Evolutionary conservation across 2,113 vertebrate genomes (phyloP).

Genomic region (Hyaena hyaena): DNA sequence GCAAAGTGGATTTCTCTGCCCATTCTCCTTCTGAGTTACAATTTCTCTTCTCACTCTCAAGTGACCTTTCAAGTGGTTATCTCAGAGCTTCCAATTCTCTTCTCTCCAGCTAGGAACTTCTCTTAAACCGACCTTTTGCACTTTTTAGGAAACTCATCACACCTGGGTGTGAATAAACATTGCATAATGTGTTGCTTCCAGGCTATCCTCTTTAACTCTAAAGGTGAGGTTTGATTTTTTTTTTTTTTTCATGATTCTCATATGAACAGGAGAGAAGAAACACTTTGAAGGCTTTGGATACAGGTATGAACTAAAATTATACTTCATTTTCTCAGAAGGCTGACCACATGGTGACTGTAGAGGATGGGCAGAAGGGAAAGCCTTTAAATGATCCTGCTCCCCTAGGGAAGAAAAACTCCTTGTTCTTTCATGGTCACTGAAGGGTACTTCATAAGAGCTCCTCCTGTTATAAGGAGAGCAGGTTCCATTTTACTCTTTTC

Average conservation of each 20-base stretch:
- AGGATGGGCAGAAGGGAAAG: not conserved
- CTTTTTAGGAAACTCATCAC: not conserved
- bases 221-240: not conserved
- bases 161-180: not conserved
- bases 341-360: not conserved
- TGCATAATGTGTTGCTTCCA: not conserved
- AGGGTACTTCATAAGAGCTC: not conserved
- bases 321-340: not conserved
- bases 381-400: not conserved
- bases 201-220: not conserved
- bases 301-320: not conserved
- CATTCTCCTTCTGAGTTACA: not conserved
- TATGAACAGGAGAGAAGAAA: not conserved
- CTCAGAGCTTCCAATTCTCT: not conserved
- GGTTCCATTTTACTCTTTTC: not conserved
- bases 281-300: not conserved
- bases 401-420: not conserved
- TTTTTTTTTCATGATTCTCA: not conserved
- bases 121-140: not conserved
- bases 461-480: fast-evolving
- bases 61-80: not conserved
- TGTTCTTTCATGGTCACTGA: not conserved
- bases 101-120: not conserved
- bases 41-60: not conserved
- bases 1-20: not conserved